These are phyloP conservation scores for Ophion ellenae DNA, from an alignment of 2,888 invertebrate genomes.

Conservation along the genomic window DNA sequence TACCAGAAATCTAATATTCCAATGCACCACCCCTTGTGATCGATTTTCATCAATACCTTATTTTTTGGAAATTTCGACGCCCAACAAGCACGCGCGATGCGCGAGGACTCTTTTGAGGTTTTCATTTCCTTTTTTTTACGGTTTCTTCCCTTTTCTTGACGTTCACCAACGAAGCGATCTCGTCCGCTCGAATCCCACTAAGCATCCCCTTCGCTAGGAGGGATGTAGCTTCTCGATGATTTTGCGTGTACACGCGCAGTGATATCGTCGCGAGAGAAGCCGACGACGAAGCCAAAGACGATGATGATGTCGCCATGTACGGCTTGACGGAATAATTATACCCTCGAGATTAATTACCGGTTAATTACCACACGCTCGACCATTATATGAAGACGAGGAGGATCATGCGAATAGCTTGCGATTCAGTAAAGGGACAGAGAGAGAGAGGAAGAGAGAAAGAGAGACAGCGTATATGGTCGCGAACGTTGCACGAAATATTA, in stretches of 20 bases:
- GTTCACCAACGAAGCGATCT: not conserved
- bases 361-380: slow-evolving; percentile 47
- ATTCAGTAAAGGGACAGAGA: slow-evolving; percentile 1
- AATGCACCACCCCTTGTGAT: too few relatives aligned
- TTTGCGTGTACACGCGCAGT: slow-evolving; percentile 18
- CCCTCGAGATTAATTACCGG: slow-evolving; percentile 56
- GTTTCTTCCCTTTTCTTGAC: too few relatives aligned
- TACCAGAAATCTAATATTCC: too few relatives aligned
- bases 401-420: slow-evolving; percentile 21
- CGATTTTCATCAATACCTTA: too few relatives aligned
- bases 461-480: not conserved
- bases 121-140: too few relatives aligned
- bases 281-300: not conserved
- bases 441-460: not conserved
- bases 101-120: too few relatives aligned
- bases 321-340: slow-evolving; percentile 64
- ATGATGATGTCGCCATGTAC: slow-evolving; percentile 46
- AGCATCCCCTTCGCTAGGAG: slow-evolving; percentile 5
- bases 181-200: not conserved
- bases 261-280: slow-evolving; percentile 25
- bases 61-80: too few relatives aligned
- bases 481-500: slow-evolving; percentile 27
- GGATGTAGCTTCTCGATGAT: slow-evolving; percentile 36
- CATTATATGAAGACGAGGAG: slow-evolving; percentile 25
- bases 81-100: too few relatives aligned